Conservation (phyloP, 2,888 invertebrate species). For the Ecdyonurus torrentis region DNA sequence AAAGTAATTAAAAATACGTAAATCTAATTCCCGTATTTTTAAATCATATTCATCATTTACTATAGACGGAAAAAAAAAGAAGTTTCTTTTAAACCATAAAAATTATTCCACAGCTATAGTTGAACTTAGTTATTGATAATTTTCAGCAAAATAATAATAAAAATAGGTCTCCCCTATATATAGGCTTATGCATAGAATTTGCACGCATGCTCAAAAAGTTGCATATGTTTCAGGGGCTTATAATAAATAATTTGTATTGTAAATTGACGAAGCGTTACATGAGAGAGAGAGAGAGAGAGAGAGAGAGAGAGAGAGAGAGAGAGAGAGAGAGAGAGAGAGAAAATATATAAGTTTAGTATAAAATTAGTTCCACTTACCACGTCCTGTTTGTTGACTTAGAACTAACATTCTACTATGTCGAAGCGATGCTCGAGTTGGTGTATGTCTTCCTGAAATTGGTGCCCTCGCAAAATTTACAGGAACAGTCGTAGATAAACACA, state of each 20-base stretch:
- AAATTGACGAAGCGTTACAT: neutral
- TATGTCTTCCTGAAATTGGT: conserved; percentile 45
- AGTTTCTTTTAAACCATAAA: too few species aligned
- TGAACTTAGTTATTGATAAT: too few species aligned
- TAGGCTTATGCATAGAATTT: too few species aligned
- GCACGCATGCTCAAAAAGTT: neutral
- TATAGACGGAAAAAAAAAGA: too few species aligned
- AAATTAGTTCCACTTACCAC: neutral
- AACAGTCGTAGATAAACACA: conserved; percentile 38
- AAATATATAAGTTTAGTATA: neutral
- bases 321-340: neutral
- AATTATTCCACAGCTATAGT: too few species aligned
- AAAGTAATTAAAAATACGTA: too few species aligned
- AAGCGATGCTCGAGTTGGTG: conserved; percentile 48
- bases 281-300: neutral
- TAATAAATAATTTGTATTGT: neutral
- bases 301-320: neutral
- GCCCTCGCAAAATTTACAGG: conserved; percentile 46
- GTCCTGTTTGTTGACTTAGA: conserved; percentile 25
- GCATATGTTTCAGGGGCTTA: neutral
- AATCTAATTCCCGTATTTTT: too few species aligned
- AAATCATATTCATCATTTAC: too few species aligned
- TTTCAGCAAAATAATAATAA: too few species aligned
- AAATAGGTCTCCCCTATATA: too few species aligned
- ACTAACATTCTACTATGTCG: conserved; percentile 54